Evolutionary conservation across 1,140 invertebrate genomes (phyloP).

Genomic region (Eriocheir sinensis): DNA sequence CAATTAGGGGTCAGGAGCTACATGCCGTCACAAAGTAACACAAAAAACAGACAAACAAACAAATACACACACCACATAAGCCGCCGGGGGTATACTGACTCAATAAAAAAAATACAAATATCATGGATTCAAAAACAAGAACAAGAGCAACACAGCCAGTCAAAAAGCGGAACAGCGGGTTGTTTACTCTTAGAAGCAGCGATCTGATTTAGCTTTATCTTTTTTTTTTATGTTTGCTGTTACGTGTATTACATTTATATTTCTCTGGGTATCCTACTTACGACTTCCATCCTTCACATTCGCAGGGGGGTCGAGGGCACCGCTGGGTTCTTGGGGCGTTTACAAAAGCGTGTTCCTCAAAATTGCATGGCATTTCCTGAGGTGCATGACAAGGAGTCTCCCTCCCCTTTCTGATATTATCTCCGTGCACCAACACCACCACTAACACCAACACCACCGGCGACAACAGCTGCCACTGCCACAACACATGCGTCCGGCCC

Average conservation of each 20-base stretch:
- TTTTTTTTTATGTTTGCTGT: not conserved
- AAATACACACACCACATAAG: not conserved
- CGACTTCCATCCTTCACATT: constrained; percentile 73
- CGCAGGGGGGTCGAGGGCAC: constrained; percentile 53
- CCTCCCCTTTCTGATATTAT: constrained; percentile 54
- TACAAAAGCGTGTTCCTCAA: constrained; percentile 67
- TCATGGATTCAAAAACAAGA: constrained; percentile 23
- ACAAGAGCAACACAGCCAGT: not conserved
- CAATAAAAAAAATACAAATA: not conserved
- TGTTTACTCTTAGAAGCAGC: too few relatives aligned
- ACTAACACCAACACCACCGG: not conserved
- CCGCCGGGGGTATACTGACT: too few relatives aligned
- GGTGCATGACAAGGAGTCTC: constrained; percentile 72
- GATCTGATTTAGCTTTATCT: not conserved
- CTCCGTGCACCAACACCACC: constrained; percentile 37
- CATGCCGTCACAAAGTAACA: not conserved
- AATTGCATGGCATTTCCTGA: constrained; percentile 75
- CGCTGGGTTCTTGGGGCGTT: constrained; percentile 62
- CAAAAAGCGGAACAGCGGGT: constrained; percentile 54
- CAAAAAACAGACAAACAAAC: not conserved
- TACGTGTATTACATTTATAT: not conserved
- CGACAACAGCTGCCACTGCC: not conserved
- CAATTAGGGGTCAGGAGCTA: not conserved
- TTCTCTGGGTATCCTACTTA: constrained; percentile 63
- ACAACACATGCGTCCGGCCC: constrained; percentile 31